phyloP scores from a whole-genome alignment of 2,113 vertebrate species.

The Chinchilla lanigera region DNA sequence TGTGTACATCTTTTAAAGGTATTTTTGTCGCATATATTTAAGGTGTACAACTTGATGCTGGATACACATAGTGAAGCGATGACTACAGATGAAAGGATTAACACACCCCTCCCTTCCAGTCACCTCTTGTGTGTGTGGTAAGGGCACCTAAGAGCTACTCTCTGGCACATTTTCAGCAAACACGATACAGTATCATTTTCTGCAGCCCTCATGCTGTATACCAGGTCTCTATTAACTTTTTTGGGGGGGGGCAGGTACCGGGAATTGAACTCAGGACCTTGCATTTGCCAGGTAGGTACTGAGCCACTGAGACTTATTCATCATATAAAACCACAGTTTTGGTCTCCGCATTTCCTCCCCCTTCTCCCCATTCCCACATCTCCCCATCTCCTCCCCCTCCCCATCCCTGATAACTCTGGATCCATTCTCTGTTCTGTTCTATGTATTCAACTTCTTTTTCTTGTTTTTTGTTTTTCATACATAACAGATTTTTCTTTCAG shows the following conservation, averaged over 20 bases:
- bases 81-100: neutral
- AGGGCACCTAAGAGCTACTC: neutral
- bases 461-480: neutral
- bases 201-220: neutral
- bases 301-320: neutral
- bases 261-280: too few relatives aligned
- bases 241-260: too few relatives aligned
- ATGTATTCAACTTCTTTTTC: neutral
- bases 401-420: neutral
- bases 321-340: neutral
- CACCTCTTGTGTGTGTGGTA: too few relatives aligned
- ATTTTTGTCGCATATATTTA: neutral
- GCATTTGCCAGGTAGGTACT: too few relatives aligned
- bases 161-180: neutral
- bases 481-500: neutral
- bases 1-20: neutral
- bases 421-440: neutral
- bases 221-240: too few relatives aligned
- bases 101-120: neutral
- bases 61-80: neutral
- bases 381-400: neutral
- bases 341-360: neutral
- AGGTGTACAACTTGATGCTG: neutral
- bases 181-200: neutral
- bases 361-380: too few relatives aligned